Percentiles rank a stretch among this genome's conserved stretches.
phyloP scores from a whole-genome alignment of 2,113 vertebrate genomes.

The Lagenorhynchus albirostris region DNA sequence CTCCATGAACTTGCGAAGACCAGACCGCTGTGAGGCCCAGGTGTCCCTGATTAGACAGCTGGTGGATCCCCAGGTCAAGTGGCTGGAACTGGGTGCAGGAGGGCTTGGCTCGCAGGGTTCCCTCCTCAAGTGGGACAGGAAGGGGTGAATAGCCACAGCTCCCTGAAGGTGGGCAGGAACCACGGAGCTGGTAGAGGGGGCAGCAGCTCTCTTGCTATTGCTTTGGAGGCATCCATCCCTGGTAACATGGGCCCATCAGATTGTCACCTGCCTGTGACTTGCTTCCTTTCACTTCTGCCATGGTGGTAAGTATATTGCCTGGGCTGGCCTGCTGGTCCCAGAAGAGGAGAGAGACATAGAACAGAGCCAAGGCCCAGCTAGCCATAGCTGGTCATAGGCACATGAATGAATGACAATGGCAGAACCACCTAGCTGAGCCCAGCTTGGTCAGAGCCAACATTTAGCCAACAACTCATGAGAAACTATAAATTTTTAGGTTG shows the following conservation, averaged over 20 bases:
- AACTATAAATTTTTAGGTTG: not conserved
- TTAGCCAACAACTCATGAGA: not conserved
- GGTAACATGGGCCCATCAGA: rapidly evolving
- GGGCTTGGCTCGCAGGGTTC: not conserved
- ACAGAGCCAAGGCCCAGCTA: not conserved
- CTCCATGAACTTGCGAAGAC: not conserved
- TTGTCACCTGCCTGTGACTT: not conserved
- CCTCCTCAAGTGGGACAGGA: not conserved
- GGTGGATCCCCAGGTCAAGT: not conserved
- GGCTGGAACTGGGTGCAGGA: not conserved
- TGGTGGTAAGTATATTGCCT: not conserved
- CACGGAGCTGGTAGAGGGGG: not conserved
- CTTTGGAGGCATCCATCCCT: not conserved
- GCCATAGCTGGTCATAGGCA: too few relatives aligned
- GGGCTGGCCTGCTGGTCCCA: not conserved
- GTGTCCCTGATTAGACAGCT: not conserved
- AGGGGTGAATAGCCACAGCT: not conserved
- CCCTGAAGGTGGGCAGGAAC: not conserved
- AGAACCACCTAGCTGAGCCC: not conserved
- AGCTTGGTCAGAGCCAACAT: not conserved
- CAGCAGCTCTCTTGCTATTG: not conserved
- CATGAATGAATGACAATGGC: not conserved
- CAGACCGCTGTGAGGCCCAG: not conserved
- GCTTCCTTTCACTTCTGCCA: not conserved
- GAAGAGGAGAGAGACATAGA: not conserved